phyloP scores from a whole-genome alignment of 2,888 invertebrate species.

The Crossocerus cetratus region DNA sequence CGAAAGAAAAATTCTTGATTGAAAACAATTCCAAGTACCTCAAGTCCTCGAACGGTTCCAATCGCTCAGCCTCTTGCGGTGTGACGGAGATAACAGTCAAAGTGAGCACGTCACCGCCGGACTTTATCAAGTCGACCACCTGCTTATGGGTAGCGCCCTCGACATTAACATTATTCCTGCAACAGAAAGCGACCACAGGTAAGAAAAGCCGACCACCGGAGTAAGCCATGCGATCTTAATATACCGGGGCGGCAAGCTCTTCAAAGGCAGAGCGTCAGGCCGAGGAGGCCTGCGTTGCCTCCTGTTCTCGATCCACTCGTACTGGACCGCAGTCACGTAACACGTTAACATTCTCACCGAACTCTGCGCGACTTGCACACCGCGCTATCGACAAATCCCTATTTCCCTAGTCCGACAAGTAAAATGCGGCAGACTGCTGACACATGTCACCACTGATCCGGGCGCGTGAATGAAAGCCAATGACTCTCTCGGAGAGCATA shows the following conservation, averaged over 20 bases:
- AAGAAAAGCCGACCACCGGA: not conserved
- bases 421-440: too few species aligned
- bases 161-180: conserved; percentile 97
- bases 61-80: conserved; percentile 84
- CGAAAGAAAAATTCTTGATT: not conserved
- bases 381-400: too few species aligned
- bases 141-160: conserved; percentile 99
- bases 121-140: conserved; percentile 99
- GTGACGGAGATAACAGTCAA: conserved; percentile 98
- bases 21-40: conserved; percentile 58
- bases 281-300: conserved; percentile 26
- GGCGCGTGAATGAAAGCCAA: not conserved
- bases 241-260: conserved; percentile 31
- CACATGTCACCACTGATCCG: too few species aligned
- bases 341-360: conserved; percentile 65
- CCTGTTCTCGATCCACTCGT: conserved; percentile 61
- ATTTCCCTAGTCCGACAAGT: too few species aligned
- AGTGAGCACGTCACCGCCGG: conserved; percentile 97
- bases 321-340: conserved; percentile 66
- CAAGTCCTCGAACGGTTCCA: conserved; percentile 76
- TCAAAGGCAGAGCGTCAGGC: conserved; percentile 27
- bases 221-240: not conserved
- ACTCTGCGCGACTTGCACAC: not conserved
- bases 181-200: conserved; percentile 13
- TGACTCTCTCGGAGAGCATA: not conserved